Evolutionary conservation across 2,888 invertebrate species (phyloP).

Genomic region (Drosophila dives): DNA sequence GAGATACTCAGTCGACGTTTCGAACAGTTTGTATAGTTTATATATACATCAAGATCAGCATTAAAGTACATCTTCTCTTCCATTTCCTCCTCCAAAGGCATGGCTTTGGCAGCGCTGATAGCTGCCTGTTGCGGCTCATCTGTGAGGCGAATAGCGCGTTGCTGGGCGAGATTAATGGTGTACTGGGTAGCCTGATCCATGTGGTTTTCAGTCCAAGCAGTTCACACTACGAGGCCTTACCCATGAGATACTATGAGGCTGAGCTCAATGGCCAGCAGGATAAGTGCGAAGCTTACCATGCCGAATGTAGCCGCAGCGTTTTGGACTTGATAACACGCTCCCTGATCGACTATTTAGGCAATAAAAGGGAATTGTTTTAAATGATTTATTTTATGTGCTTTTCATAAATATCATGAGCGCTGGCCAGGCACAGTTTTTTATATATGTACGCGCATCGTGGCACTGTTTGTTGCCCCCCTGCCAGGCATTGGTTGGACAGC

Average conservation of each 20-base stretch:
- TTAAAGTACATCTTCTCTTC: background rate
- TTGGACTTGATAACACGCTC: slow-evolving; percentile 79
- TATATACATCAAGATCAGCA: too few relatives aligned
- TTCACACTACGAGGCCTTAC: slow-evolving; percentile 72
- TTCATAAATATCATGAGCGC: slow-evolving; percentile 65
- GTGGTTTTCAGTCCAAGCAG: slow-evolving; percentile 85
- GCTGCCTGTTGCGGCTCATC: slow-evolving; percentile 88
- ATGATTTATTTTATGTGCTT: slow-evolving; percentile 45
- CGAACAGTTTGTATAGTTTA: slow-evolving; percentile 54
- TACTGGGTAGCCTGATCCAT: slow-evolving; percentile 88
- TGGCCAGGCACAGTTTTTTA: slow-evolving; percentile 58
- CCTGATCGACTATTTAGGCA: slow-evolving; percentile 48
- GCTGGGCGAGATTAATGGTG: slow-evolving; percentile 86
- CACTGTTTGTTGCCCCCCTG: slow-evolving; percentile 52
- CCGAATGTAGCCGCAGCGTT: slow-evolving; percentile 69
- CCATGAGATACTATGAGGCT: slow-evolving; percentile 76
- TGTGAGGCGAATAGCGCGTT: slow-evolving; percentile 87
- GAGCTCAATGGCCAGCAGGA: slow-evolving; percentile 71
- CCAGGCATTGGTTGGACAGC: slow-evolving; percentile 58
- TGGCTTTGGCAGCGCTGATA: slow-evolving; percentile 83
- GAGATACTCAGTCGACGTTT: slow-evolving; percentile 63
- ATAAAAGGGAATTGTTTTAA: slow-evolving; percentile 11
- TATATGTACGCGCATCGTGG: slow-evolving; percentile 48
- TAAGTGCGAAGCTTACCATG: slow-evolving; percentile 60
- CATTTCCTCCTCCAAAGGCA: slow-evolving; percentile 49